phyloP scores from a whole-genome alignment of 2,888 invertebrate genomes.

The Bruchidius siliquastri region DNA sequence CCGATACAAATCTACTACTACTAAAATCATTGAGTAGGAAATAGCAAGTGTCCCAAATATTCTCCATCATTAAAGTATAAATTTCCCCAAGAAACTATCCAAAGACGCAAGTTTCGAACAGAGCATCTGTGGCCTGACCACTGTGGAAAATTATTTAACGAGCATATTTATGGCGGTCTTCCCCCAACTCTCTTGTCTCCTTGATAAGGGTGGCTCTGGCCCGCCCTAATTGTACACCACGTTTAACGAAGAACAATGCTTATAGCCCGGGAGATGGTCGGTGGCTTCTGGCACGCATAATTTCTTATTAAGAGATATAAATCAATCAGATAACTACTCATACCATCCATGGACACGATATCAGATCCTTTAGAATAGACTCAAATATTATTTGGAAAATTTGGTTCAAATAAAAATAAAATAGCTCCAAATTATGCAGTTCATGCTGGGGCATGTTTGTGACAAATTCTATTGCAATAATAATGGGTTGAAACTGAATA shows the following conservation, averaged over 20 bases:
- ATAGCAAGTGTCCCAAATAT: background rate
- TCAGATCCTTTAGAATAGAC: too few species aligned
- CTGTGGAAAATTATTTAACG: background rate
- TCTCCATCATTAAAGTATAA: background rate
- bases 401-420: too few species aligned
- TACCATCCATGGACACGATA: too few species aligned
- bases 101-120: background rate
- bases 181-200: background rate
- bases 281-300: background rate
- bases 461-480: too few species aligned
- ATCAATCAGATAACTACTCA: too few species aligned
- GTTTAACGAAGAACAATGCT: background rate
- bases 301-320: too few species aligned
- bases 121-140: background rate
- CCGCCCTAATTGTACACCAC: background rate
- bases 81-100: background rate
- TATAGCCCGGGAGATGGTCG: background rate
- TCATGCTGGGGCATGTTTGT: too few species aligned
- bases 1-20: too few species aligned
- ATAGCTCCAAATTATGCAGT: too few species aligned
- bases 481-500: too few species aligned
- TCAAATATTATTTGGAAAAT: too few species aligned
- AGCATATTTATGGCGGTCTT: background rate
- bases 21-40: slow-evolving; percentile 2
- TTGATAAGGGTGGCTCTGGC: background rate